These are phyloP conservation scores for Odocoileus virginianus DNA, from an alignment of 2,113 vertebrate genomes.

Conservation along the genomic window DNA sequence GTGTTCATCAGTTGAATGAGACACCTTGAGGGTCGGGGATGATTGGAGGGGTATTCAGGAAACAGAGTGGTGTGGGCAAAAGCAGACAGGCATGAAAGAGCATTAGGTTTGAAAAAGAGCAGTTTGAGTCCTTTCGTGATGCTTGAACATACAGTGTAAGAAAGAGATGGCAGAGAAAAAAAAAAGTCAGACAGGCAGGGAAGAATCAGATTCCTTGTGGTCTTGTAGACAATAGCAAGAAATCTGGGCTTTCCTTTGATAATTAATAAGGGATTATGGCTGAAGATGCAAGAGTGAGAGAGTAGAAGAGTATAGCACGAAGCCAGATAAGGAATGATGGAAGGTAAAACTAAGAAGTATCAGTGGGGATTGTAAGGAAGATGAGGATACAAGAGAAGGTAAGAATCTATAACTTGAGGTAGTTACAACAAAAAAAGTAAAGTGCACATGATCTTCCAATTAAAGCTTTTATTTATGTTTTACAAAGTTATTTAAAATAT, in stretches of 20 bases:
- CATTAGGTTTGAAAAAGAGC: not conserved
- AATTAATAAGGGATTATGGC: not conserved
- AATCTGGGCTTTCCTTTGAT: not conserved
- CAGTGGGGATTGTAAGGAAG: not conserved
- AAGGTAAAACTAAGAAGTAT: not conserved
- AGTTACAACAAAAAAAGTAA: constrained; percentile 20
- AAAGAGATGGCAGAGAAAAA: not conserved
- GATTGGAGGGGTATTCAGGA: not conserved
- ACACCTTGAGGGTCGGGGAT: not conserved
- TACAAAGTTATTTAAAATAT: constrained; percentile 47
- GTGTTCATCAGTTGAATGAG: not conserved
- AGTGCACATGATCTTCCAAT: not conserved
- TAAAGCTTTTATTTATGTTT: constrained; percentile 56
- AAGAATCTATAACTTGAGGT: not conserved
- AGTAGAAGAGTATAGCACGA: not conserved
- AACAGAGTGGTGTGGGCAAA: not conserved
- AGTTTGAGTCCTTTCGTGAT: not conserved
- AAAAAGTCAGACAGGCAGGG: not conserved
- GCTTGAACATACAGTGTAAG: not conserved
- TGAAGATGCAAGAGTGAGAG: not conserved
- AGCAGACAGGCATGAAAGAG: not conserved
- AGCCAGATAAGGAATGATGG: not conserved
- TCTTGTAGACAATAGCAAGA: not conserved
- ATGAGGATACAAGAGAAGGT: not conserved
- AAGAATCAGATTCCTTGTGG: not conserved